These are phyloP conservation scores for Aegotheles bennettii DNA, from an alignment of 2,113 vertebrate genomes.

Conservation along the genomic window DNA sequence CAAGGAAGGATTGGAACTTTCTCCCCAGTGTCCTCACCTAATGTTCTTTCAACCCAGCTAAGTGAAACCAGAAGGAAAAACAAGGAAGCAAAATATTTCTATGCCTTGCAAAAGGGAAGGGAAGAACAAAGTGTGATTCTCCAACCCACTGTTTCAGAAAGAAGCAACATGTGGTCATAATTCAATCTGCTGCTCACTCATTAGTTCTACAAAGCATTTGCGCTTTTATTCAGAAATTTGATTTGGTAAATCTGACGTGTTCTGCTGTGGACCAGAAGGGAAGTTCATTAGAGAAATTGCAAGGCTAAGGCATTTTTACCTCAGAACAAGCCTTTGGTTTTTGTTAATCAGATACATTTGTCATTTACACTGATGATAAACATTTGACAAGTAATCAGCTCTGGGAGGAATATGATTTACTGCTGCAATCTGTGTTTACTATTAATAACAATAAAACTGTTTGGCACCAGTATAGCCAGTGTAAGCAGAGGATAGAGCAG, in stretches of 20 bases:
- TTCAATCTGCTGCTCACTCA: not conserved
- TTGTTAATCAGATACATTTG: conserved; percentile 27
- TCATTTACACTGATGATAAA: conserved; percentile 25
- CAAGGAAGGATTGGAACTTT: not conserved
- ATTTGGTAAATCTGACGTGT: not conserved
- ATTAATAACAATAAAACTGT: conserved; percentile 23
- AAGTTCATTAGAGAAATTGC: conserved; percentile 31
- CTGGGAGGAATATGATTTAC: conserved; percentile 26
- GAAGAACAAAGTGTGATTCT: not conserved
- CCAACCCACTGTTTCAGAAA: not conserved
- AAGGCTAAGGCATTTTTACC: not conserved
- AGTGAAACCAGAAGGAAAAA: not conserved
- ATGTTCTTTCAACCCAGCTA: not conserved
- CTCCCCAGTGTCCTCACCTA: not conserved
- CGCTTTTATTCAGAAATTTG: not conserved
- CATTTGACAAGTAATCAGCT: conserved; percentile 33
- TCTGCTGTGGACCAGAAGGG: not conserved
- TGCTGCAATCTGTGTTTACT: conserved; percentile 1
- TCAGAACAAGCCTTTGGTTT: conserved; percentile 8
- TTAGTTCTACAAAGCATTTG: not conserved
- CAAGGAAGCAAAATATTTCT: not conserved
- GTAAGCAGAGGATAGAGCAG: not conserved
- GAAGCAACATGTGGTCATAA: not conserved
- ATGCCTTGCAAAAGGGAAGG: not conserved
- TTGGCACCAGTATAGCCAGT: not conserved